Conservation (phyloP, 1,140 invertebrate species). For the Cherax destructor region DNA sequence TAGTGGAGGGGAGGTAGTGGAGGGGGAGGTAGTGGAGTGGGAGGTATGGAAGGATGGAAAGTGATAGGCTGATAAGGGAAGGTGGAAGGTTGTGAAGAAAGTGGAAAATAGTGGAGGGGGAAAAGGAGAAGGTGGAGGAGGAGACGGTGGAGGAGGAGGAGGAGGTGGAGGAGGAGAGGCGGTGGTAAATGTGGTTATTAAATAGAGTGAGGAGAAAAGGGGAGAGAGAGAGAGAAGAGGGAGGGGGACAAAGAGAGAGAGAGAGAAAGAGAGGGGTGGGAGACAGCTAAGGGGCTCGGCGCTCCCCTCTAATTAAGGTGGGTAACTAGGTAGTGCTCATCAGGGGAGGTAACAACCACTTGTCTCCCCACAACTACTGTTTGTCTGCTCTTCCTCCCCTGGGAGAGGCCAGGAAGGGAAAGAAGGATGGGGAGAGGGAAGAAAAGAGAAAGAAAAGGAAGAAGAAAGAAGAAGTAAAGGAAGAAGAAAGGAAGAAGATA, state of each 20-base stretch:
- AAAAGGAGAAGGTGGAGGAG: neutral
- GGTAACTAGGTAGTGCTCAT: neutral
- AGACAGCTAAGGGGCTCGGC: neutral
- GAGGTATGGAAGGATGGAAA: neutral
- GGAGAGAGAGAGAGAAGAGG: neutral
- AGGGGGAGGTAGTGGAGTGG: neutral
- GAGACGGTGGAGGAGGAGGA: neutral
- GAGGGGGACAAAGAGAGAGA: neutral
- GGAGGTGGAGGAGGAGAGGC: slow-evolving; percentile 15
- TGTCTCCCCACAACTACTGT: neutral
- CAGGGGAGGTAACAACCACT: neutral
- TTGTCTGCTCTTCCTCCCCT: neutral
- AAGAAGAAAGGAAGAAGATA: neutral
- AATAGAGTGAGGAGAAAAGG: neutral
- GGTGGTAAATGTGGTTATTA: neutral
- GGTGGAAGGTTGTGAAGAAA: neutral
- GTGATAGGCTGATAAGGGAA: neutral
- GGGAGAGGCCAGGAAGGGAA: neutral
- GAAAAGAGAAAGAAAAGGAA: neutral
- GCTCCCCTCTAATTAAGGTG: neutral
- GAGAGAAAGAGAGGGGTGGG: neutral
- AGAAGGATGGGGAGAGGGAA: neutral
- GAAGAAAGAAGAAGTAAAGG: neutral
- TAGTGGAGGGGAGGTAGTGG: no score
- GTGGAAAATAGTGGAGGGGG: neutral